Base-by-base conservation (phyloP, 2,888 invertebrate species). In the Amblyjoppa fuscipennis region DNA sequence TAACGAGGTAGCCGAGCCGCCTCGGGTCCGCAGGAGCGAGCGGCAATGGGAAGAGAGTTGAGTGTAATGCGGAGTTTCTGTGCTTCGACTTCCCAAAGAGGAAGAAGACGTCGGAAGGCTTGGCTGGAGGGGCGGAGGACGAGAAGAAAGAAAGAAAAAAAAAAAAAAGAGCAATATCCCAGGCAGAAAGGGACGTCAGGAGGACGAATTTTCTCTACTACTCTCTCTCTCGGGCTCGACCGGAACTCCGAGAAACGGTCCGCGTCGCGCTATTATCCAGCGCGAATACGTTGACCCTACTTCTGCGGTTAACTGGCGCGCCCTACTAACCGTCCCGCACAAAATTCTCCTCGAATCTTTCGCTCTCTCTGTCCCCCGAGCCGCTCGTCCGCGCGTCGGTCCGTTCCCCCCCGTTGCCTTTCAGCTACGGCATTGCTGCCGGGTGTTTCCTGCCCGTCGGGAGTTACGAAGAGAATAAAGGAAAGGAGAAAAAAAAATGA, bases 301-400 rank as follows among this genome's bases (percentile, higher is more conserved):
- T 89, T 90, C 74, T 89, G 87, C 87, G 88, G 87, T 89, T 90
- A 91, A 90, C 90, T 89, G 88, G 89, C 78, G 83, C 89, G 91
- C 88, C 90, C 91, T 92, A 92, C 92, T 92, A 92, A 92, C 92
- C 91, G 88, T 92, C 83, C 91, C 87, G 81, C 86, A 84, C 87
- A 90, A 90, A 83, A 81, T 83, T 86, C 68, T 83, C 81, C 77
- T 61, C 77, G 16, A 45, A 56, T 68, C 73, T 51, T 20, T 41
- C 13, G 34, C 71, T 73, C 38, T 73, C 56, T 56, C 56, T 56
- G 59, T 73, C 25, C 34, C 34, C n/a, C 73, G 56, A 34, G 64
- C 31, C 31, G 31, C n/a, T 31, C 34, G 64, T 64, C 34, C 31
- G 64, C 51, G 5, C 76, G 31, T 9, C 53, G 20, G 66, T 51